These are phyloP conservation scores for Caenorhabditis doughertyi DNA, from an alignment of 2,888 invertebrate species.

Conservation along the genomic window DNA sequence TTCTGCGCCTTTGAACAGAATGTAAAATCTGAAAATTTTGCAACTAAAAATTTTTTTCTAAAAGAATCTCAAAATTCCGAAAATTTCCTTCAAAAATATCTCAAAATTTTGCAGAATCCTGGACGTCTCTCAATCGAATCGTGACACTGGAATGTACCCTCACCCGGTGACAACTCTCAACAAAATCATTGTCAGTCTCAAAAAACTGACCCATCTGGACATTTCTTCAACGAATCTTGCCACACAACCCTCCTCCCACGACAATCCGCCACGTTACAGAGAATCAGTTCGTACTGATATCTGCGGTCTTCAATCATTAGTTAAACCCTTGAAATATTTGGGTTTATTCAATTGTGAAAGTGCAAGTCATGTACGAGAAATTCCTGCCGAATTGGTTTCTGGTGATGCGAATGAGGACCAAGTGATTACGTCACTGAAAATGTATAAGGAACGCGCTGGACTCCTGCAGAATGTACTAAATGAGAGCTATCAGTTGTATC, in stretches of 20 bases:
- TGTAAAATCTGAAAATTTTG: no score
- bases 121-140: conserved; percentile 88
- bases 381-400: conserved; percentile 87
- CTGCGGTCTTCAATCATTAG: conserved; percentile 90
- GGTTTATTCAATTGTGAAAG: conserved; percentile 94
- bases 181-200: conserved; percentile 88
- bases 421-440: conserved; percentile 89
- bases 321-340: conserved; percentile 91
- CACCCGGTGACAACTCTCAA: conserved; percentile 89
- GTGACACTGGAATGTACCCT: conserved; percentile 88
- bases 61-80: no score
- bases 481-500: conserved; percentile 87
- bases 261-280: conserved; percentile 54
- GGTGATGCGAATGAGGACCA: conserved; percentile 76
- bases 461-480: conserved; percentile 91
- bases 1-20: no score
- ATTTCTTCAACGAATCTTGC: conserved; percentile 97
- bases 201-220: conserved; percentile 90
- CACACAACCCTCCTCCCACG: conserved; percentile 87
- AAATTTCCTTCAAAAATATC: background rate
- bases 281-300: conserved; percentile 86
- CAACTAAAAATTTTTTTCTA: no score
- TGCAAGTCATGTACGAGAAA: conserved; percentile 92
- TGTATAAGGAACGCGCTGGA: conserved; percentile 91
- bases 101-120: conserved; percentile 87